Evolutionary conservation across 2,113 vertebrate genomes (phyloP), one percentile per base, ranked within the genome.

Genomic region (Myodes glareolus): DNA sequence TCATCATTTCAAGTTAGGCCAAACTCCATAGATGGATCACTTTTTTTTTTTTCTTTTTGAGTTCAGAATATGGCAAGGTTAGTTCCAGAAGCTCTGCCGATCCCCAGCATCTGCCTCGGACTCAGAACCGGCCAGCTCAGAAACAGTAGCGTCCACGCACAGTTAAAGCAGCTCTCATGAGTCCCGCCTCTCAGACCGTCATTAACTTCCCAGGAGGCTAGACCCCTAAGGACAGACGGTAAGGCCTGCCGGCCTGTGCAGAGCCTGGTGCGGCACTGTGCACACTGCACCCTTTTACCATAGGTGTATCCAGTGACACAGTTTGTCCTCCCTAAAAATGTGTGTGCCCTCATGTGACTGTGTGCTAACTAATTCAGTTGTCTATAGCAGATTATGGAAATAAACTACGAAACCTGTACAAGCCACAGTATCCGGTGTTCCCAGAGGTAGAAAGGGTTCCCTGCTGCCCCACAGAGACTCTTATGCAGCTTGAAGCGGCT

Each of bases 401-500:
- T 6, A 39, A 21, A 36, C 7, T 36, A 2, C 0, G 19, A 65
- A n/a, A 8, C 21, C 61, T 84, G 8, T 2, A 0, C 13, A 25
- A 42, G 27, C 68, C n/a, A 3, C 0, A 12, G 14, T 25, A 75
- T 2, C 75, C 78, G 27, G 47, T 42, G 8, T 4, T 72, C 92
- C 67, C 25, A 25, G 19, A 39, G 1, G 2, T 17, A 27, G 45
- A 82, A 31, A 47, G 88, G 12, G 67, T 6, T 4, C 3, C 1
- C 36, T 17, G 33, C 39, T 5, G 1, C 3, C 4, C 12, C 8
- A 0, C 13, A 0, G 3, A 1, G 10, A 19, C 2, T 58, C 1
- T 17, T 1, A 27, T 19, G 23, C 0, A 58, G 39, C 23, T 1
- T 1, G 3, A n/a, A 11, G 0, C 1, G 0, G 52, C 47, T 10